These are phyloP conservation scores for Chymomyza fuscimana DNA, from an alignment of 2,888 invertebrate species.

Conservation along the genomic window DNA sequence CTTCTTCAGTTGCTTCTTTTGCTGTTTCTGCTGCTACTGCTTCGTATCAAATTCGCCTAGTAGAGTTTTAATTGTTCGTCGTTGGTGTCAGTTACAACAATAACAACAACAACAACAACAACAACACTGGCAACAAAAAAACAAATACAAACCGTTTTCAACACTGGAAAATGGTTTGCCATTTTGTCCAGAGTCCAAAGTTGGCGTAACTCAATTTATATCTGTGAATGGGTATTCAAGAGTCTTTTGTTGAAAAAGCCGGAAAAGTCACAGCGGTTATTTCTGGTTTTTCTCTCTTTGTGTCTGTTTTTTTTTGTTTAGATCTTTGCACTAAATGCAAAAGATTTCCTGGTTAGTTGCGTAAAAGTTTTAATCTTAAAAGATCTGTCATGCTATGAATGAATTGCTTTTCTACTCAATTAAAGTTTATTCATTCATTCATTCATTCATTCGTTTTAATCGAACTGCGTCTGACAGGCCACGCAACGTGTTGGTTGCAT, in stretches of 20 bases:
- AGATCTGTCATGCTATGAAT: background rate
- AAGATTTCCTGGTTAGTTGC: slow-evolving; percentile 30
- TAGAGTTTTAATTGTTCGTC: slow-evolving; percentile 57
- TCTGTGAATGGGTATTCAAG: slow-evolving; percentile 24
- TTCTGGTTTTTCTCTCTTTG: slow-evolving; percentile 10
- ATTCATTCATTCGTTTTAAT: too few species aligned
- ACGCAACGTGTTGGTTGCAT: too few species aligned
- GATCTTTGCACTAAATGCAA: background rate
- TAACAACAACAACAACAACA: slow-evolving; percentile 27
- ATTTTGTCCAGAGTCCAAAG: slow-evolving; percentile 34
- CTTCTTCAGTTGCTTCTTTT: slow-evolving; percentile 40
- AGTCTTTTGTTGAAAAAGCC: slow-evolving; percentile 37
- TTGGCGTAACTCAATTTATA: slow-evolving; percentile 57
- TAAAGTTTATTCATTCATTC: background rate
- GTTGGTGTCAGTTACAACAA: slow-evolving; percentile 39
- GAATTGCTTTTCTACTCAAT: background rate
- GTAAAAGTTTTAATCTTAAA: background rate
- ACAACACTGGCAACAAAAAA: background rate
- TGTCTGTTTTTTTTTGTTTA: background rate
- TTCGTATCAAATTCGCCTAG: slow-evolving; percentile 58
- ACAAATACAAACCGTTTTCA: background rate
- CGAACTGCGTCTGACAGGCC: background rate
- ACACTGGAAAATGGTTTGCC: slow-evolving; percentile 44
- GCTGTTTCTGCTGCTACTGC: slow-evolving; percentile 43
- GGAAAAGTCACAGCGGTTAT: slow-evolving; percentile 47